Percentiles rank a stretch among this genome's conserved stretches.
Evolutionary conservation across 2,888 invertebrate genomes (phyloP).

Genomic region (Lamproptera curius): DNA sequence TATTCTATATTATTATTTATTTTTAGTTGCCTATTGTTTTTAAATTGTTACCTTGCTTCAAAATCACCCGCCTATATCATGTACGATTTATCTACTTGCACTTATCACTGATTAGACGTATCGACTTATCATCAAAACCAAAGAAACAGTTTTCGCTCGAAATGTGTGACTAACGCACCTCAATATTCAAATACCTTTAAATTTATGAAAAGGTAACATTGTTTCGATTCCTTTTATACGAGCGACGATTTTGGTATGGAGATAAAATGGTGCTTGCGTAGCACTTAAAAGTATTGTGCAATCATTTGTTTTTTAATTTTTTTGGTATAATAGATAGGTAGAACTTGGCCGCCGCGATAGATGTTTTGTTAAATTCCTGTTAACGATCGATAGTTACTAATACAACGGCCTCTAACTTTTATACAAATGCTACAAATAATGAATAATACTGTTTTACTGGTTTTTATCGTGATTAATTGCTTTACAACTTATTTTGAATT

Average conservation of each 20-base stretch:
- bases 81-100: slow-evolving; percentile 48
- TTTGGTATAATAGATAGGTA: too few species aligned
- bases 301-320: not conserved
- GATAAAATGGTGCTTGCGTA: not conserved
- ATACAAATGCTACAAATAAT: too few species aligned
- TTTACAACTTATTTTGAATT: too few species aligned
- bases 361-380: too few species aligned
- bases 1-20: too few species aligned
- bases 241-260: not conserved
- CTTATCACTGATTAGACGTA: slow-evolving; percentile 72
- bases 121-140: slow-evolving; percentile 60
- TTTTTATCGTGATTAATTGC: too few species aligned
- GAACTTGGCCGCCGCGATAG: too few species aligned
- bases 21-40: too few species aligned
- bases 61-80: slow-evolving; percentile 51
- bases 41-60: too few species aligned
- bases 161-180: slow-evolving; percentile 31
- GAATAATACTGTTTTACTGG: too few species aligned
- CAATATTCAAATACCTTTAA: slow-evolving; percentile 2
- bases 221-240: not conserved
- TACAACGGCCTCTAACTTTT: too few species aligned
- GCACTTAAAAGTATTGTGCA: not conserved
- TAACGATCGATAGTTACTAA: too few species aligned
- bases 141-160: slow-evolving; percentile 57
- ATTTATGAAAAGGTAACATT: not conserved